Evolutionary conservation across 1,140 invertebrate genomes (phyloP).

Genomic region (Ephestia elutella): DNA sequence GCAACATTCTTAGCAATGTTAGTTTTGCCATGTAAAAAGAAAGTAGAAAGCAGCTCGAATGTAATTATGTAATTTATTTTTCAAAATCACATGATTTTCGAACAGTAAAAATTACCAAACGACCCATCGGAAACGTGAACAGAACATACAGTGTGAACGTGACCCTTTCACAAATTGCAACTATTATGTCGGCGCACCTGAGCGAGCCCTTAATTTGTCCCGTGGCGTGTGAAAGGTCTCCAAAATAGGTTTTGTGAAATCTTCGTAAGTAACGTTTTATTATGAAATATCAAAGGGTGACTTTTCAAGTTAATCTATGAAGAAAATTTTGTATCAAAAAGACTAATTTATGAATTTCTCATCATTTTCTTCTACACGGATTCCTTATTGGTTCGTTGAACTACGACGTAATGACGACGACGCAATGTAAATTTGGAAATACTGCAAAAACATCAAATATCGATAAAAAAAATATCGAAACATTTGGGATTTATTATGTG

Average conservation of each 20-base stretch:
- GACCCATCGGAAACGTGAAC: neutral
- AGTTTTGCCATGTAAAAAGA: too few relatives aligned
- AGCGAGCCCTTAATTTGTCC: slow-evolving; percentile 26
- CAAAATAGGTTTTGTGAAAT: neutral
- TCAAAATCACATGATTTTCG: neutral
- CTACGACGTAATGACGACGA: too few relatives aligned
- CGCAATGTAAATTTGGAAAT: too few relatives aligned
- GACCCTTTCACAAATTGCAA: slow-evolving; percentile 28
- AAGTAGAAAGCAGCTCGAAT: too few relatives aligned
- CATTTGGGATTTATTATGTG: too few relatives aligned
- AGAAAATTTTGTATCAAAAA: neutral
- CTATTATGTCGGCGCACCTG: slow-evolving; percentile 22
- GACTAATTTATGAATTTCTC: neutral
- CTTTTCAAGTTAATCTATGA: neutral
- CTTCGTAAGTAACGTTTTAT: neutral
- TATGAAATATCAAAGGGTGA: neutral
- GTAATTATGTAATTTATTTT: too few relatives aligned
- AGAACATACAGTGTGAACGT: slow-evolving; percentile 20
- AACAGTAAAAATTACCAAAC: neutral
- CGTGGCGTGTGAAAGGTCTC: neutral
- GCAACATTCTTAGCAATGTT: too few relatives aligned
- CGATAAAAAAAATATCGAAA: too few relatives aligned
- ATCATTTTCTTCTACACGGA: too few relatives aligned
- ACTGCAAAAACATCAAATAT: too few relatives aligned
- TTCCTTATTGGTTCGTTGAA: too few relatives aligned